Evolutionary conservation across 2,113 vertebrate genomes (phyloP).

Genomic region (Uria aalge): DNA sequence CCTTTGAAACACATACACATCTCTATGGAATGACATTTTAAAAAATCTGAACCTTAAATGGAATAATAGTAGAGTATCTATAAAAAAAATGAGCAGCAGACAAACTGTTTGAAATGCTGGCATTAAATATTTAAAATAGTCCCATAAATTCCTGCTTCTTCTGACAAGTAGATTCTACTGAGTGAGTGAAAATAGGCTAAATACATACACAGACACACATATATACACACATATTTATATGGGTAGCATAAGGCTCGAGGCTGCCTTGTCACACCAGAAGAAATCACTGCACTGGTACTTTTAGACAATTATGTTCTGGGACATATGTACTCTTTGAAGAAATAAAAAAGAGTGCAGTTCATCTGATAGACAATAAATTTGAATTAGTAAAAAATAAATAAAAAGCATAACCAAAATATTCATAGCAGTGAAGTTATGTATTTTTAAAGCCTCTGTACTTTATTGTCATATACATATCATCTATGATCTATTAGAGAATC

Average conservation of each 20-base stretch:
- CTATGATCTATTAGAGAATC: background rate
- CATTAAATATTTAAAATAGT: slow-evolving; percentile 1
- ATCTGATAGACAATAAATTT: background rate
- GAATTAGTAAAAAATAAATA: background rate
- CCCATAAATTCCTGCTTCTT: background rate
- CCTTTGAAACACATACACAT: background rate
- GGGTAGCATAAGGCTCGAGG: background rate
- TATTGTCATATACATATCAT: background rate
- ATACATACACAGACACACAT: background rate
- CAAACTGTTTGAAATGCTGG: slow-evolving; percentile 6
- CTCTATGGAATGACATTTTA: background rate
- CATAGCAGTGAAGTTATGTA: background rate
- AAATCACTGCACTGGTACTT: background rate
- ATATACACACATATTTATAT: background rate
- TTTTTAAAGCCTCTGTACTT: background rate
- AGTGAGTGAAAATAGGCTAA: background rate
- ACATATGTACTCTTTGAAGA: background rate
- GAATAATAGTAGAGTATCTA: background rate
- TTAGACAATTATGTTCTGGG: background rate
- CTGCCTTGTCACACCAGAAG: background rate
- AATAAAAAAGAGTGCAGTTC: background rate
- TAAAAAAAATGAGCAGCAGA: background rate
- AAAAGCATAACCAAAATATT: background rate
- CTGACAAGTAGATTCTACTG: background rate
- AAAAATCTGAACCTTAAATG: background rate